Evolutionary conservation across 2,797 vertebrate species (phyloP), one percentile per base, ranked within the genome.

Genomic region (Babyrousa celebensis): DNA sequence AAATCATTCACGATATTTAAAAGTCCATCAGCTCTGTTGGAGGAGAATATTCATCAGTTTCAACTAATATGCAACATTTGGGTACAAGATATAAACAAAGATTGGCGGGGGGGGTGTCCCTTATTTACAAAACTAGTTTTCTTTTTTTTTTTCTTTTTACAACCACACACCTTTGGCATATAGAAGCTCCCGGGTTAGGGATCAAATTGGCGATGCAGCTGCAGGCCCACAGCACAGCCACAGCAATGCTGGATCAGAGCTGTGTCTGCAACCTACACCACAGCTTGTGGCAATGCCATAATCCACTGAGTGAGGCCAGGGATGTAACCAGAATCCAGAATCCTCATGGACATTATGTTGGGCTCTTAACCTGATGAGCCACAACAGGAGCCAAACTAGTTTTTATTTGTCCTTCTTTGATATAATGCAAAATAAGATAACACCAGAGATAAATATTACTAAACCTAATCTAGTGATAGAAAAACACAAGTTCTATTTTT

Each of bases 381-480:
- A 48, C 9, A 48, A 48, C 43, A 48, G 43, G 43, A 48, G 9
- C 43, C 43, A 85, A 70, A 62, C 16, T 60, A 48, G 4, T 18
- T 23, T 58, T 85, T 48, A 16, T 74, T 56, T 52, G 5, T 56
- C 16, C 12, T 84, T 77, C 20, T 63, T 79, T 89, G 65, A 43
- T n/a, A 58, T 0, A 92, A 54, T 89, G 91, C 23, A 71, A 95
- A 97, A 65, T 16, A 79, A 8, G 88, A 71, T 12, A 52, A 9
- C 4, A 54, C 7, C 23, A 27, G 23, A 92, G 21, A 40, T 74
- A 18, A 65, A 86, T 71, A 62, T 12, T 40, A 48, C 32, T 71
- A 84, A 40, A 25, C 1, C 0, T 72, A 82, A 23, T 84, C 32
- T 71, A 74, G 5, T 90, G 2, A 74, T 12, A 87, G 36, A 93